Conservation (phyloP, 2,888 invertebrate species). For the Brachyptera putata region DNA sequence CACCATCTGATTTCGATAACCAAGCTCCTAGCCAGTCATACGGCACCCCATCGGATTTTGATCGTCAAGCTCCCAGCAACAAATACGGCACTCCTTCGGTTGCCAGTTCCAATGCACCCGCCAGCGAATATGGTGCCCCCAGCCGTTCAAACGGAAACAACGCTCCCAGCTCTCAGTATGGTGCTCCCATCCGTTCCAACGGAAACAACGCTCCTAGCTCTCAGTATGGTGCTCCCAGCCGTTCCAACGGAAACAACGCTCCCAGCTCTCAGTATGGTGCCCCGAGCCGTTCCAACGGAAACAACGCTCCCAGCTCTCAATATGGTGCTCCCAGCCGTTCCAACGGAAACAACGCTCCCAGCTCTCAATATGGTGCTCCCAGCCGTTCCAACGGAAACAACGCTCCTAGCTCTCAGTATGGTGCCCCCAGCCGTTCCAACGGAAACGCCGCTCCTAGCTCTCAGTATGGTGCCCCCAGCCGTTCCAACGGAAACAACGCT, state of each 20-base stretch:
- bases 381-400: not conserved
- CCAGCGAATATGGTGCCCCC: conserved; percentile 41
- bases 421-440: not conserved
- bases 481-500: conserved; percentile 9
- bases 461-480: conserved; percentile 24
- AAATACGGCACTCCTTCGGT: conserved; percentile 32
- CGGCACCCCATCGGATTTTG: conserved; percentile 39
- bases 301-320: conserved; percentile 1
- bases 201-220: conserved; percentile 35
- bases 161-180: conserved; percentile 28
- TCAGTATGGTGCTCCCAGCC: conserved; percentile 42
- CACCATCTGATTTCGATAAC: conserved; percentile 33
- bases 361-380: conserved; percentile 21
- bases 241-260: conserved; percentile 21
- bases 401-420: conserved; percentile 11
- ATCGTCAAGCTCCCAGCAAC: conserved; percentile 17
- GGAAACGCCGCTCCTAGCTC: conserved; percentile 12
- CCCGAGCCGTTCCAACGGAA: not conserved
- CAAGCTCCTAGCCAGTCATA: conserved; percentile 40
- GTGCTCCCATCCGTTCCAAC: conserved; percentile 20
- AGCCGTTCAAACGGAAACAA: conserved; percentile 19
- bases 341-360: not conserved
- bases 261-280: conserved; percentile 30
- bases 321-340: conserved; percentile 16
- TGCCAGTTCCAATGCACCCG: conserved; percentile 28